Conservation (phyloP, 2,888 invertebrate genomes). For the Dolomedes plantarius region DNA sequence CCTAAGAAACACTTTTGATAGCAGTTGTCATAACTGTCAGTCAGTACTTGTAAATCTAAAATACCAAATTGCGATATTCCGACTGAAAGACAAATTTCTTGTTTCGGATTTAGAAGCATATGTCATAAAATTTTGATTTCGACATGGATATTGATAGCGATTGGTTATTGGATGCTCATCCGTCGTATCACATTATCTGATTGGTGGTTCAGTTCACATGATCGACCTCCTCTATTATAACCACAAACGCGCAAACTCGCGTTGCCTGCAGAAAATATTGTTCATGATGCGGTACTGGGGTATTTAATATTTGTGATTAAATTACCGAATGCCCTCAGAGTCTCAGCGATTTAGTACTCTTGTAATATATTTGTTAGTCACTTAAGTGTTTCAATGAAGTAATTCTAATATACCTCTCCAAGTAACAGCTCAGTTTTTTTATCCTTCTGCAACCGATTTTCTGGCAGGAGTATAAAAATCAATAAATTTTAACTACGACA, state of each 20-base stretch:
- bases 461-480: not conserved
- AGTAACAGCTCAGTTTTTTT: not conserved
- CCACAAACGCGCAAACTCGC: conserved; percentile 20
- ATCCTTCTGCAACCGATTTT: not conserved
- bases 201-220: not conserved
- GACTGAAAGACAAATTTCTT: too few species aligned
- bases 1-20: too few species aligned
- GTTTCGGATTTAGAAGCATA: too few species aligned
- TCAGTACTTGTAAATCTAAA: too few species aligned
- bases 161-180: too few species aligned
- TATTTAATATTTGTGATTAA: not conserved
- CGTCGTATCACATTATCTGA: not conserved
- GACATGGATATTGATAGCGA: too few species aligned
- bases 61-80: too few species aligned
- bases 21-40: too few species aligned
- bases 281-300: not conserved
- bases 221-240: not conserved
- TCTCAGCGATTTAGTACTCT: not conserved
- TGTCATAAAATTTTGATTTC: too few species aligned
- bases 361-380: not conserved
- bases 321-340: too few species aligned
- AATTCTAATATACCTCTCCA: not conserved
- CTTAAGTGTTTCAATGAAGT: not conserved
- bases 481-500: conserved; percentile 10
- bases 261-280: not conserved